Evolutionary conservation across 2,113 vertebrate species (phyloP), one percentile per base, ranked within the genome.

Genomic region (Anolis carolinensis): DNA sequence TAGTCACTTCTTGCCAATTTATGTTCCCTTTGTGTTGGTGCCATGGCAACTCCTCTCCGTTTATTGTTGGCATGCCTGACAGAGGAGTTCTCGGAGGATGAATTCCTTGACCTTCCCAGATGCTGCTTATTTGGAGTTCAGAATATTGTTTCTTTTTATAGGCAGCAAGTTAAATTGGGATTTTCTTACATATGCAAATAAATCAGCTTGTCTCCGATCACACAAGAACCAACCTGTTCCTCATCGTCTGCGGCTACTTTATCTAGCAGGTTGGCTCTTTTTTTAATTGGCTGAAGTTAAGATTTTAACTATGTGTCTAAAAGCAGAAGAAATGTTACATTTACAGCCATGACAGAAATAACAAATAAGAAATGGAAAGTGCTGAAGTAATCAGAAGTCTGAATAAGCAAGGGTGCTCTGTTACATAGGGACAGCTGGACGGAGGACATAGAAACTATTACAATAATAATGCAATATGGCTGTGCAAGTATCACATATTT

Each of bases 61-160:
- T 88, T 89, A 89, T 87, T 75, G 23, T 55, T 82, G 83, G 78
- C 59, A 48, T 84, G 87, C 86, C 79, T 86, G 84, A 71, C 83
- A 90, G 78, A 84, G 83, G 27, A 68, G 59, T 65, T 88, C 83
- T 90, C 18, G 63, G 74, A 86, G 52, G 72, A 80, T 70, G 75
- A 73, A 77, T 87, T 94, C 79, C 86, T 55, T 89, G 90, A 83
- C 74, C 52, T 87, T 93, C 30, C 83, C 87, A 92, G 81, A 81
- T 90, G 85, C 48, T 92, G 82, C 55, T 89, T 72, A 83, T 88
- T 91, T 86, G 77, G 76, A 86, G 70, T 88, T 80, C 82, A 88
- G 36, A 55, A 81, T 71, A 85, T 63, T 84, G 77, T 76, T 91
- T 81, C 79, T 81, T 89, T 92, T 90, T 83, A 84, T 36, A 92